A percentile compares a stretch with the other conserved stretches of the same genome.
Evolutionary conservation across 2,888 invertebrate genomes (phyloP).

Genomic region (Vandiemenella viatica): DNA sequence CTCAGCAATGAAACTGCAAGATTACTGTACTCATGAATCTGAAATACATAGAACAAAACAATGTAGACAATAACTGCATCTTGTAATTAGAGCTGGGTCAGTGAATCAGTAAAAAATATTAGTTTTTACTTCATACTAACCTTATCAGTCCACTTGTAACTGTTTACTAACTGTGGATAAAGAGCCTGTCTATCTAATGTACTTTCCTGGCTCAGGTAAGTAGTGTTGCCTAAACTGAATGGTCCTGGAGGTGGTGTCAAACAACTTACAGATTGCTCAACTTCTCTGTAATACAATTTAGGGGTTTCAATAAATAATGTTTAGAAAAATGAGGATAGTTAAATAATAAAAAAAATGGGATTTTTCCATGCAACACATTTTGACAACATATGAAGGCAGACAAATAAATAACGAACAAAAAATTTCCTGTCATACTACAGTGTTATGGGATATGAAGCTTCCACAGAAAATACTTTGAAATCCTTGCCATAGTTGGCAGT

Average conservation of each 20-base stretch:
- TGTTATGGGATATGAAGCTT: no score
- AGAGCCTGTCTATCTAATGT: slow-evolving; percentile 77
- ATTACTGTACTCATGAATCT: slow-evolving; percentile 72
- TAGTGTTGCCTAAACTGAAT: slow-evolving; percentile 71
- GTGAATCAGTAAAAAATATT: neutral
- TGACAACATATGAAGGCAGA: no score
- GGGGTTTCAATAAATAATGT: neutral
- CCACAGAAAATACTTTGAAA: no score
- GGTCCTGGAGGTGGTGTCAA: slow-evolving; percentile 64
- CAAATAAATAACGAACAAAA: no score
- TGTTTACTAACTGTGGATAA: slow-evolving; percentile 73
- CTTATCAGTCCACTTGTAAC: slow-evolving; percentile 89
- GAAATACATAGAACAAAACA: slow-evolving; percentile 12
- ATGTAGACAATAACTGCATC: neutral
- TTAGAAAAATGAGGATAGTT: neutral
- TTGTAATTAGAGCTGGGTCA: neutral
- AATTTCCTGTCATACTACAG: no score
- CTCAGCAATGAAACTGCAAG: slow-evolving; percentile 63
- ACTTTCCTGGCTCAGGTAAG: slow-evolving; percentile 77
- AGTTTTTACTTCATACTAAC: no score
- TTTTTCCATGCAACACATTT: no score
- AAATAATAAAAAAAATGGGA: no score
- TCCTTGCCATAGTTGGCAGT: no score
- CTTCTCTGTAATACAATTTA: slow-evolving; percentile 41
- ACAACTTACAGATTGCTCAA: slow-evolving; percentile 59